Evolutionary conservation across 1,140 invertebrate genomes (phyloP), one percentile per base, ranked within the genome.

Genomic region (Glomeris maerens): DNA sequence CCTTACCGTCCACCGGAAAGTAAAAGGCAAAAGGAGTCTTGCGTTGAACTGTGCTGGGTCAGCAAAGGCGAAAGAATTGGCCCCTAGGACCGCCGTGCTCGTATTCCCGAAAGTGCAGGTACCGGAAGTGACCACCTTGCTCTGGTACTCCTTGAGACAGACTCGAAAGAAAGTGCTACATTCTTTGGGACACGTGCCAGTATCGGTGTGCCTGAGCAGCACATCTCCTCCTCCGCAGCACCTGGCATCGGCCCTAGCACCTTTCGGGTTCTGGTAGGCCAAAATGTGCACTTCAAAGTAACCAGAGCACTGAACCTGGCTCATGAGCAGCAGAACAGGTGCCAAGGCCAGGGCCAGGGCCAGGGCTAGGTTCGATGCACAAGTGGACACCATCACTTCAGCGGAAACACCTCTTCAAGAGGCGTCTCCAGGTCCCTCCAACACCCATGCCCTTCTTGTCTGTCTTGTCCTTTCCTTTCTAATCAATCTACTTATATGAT

Each of bases 81-180:
- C 80, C 59, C 85, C 87, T 53, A 91, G 73, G 53, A 85, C 83
- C 50, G 78, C 74, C 62, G 83, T 89, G 62, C 81, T 81, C 60
- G 80, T 77, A 71, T 87, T 85, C 58, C 88, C 88, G 69, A 90
- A 93, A 52, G 85, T 87, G 69, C 88, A 93, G 42, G 81, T 78
- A 55, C 83, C 84, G 50, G 76, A 78, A 56, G 81, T 79, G 50
- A 79, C 81, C 44, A 84, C 79, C 60, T 81, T 79, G 56, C 80
- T 85, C 72, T 90, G 86, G 67, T 89, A 91, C 70, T 91, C 86
- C 73, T 90, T 91, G 57, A 91, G 79, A 70, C 87, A 91, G 57
- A 91, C 74, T 59, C 81, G 74, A 69, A 91, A 89, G 60, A 80
- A 79, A 14, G 87, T 90, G 62, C 79, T 77, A 70, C 88, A 92